These are phyloP conservation scores for Acropora yongei DNA, from an alignment of 64 coral and sea anemone genomes.

Conservation along the genomic window DNA sequence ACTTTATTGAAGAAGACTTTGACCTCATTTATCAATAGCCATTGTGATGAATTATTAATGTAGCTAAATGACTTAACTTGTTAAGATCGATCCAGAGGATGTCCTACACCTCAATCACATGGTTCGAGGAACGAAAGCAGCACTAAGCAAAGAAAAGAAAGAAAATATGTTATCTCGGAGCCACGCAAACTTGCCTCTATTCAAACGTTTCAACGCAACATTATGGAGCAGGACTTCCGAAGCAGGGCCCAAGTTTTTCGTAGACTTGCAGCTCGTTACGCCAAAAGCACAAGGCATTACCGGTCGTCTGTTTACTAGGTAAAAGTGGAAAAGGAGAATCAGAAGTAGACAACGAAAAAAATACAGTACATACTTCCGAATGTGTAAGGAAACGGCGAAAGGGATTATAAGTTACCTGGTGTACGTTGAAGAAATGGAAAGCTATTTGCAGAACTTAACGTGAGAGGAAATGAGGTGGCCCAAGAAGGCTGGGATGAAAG, in stretches of 20 bases:
- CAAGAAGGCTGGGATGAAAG: background rate
- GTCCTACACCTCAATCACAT: background rate
- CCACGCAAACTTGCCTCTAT: background rate
- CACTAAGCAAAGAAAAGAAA: background rate
- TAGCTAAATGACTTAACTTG: background rate
- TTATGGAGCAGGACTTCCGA: background rate
- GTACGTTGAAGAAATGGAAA: background rate
- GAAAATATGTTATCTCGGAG: conserved; percentile 7
- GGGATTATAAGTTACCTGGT: background rate
- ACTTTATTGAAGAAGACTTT: background rate
- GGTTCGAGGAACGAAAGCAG: background rate
- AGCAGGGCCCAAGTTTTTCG: background rate
- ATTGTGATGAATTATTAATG: background rate
- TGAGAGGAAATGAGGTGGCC: background rate
- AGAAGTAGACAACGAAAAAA: background rate
- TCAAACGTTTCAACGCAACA: background rate
- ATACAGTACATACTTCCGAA: background rate
- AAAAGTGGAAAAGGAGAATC: background rate
- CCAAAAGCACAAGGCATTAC: background rate
- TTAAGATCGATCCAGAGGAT: background rate
- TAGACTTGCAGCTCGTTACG: background rate
- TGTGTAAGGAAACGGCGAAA: background rate
- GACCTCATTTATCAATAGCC: conserved; percentile 4
- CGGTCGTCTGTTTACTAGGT: background rate
- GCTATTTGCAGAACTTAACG: background rate